Base-by-base conservation (phyloP, 92 coral and sea anemone species). In the Porites lobata region DNA sequence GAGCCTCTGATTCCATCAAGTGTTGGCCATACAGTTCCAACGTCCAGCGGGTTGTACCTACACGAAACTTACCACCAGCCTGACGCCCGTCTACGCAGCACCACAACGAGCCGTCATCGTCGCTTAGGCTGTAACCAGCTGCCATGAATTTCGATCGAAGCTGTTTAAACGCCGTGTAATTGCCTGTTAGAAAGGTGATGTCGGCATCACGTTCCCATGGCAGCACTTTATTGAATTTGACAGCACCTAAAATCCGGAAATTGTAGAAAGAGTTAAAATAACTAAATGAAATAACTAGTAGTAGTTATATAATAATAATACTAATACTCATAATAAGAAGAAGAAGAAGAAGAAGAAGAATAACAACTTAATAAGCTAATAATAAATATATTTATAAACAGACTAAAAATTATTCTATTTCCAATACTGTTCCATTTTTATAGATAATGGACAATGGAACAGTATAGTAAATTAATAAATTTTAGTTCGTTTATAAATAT, bases 191-290 rank as follows among this genome's bases (percentile, higher is more conserved):
- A 80, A 97, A 97, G 20, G 99, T 97, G 21, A 97, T 94, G 83
- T 97, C 99, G 5, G 99, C 99, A 89, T 97, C 99, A 19, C 99
- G 87, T 56, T 97, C 99, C 99, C 99, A 97, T 18, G 99, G 99
- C 17, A 97, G 89, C 32, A 95, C 98, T 64, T 97, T 97, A 91
- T 93, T 96, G 79, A 97, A 91, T 76, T 97, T 97, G 65, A 97
- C 99, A 9, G 99, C 99, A 52, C 99, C 99, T 96, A 29, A 2
- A 24, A 52, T 18, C n/a, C 63, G 14, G 52, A 65, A 29, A 22
- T 10, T 6, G 22, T 1, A 18, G n/a, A n/a, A 26, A 18, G n/a
- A 3, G 62, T 57, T 57, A 29, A 2, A 9, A 57, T 29, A 29
- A 29, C 32, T 29, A 29, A 29, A 29, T 29, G 32, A 29, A 29